Evolutionary conservation across 2,113 vertebrate genomes (phyloP).

Genomic region (Hylia prasina): DNA sequence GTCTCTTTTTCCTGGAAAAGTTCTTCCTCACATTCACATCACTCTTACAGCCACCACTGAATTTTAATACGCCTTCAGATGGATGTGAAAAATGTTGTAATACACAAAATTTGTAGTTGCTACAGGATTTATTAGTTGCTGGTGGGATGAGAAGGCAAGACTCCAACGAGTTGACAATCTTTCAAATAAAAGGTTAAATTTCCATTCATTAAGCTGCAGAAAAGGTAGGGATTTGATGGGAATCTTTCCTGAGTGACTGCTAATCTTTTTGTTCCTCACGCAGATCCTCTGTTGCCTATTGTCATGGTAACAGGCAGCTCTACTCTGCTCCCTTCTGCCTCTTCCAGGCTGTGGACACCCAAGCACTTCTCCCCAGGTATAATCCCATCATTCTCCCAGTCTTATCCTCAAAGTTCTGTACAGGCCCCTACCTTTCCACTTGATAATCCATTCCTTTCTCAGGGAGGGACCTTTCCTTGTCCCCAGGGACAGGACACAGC

Average conservation of each 20-base stretch:
- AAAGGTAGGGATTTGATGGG: not conserved
- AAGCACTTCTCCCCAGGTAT: not conserved
- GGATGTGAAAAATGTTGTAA: not conserved
- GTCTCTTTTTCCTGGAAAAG: not conserved
- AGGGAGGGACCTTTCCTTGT: not conserved
- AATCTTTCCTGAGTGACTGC: not conserved
- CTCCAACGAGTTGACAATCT: not conserved
- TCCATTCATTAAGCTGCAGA: not conserved
- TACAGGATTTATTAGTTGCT: not conserved
- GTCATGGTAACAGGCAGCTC: conserved; percentile 49
- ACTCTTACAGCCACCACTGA: not conserved
- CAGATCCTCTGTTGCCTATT: conserved; percentile 4
- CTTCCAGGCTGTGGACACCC: not conserved
- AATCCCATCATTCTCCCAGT: not conserved
- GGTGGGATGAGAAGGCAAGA: not conserved
- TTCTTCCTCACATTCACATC: not conserved
- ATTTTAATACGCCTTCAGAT: not conserved
- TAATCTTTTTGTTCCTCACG: not conserved
- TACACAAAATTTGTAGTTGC: not conserved
- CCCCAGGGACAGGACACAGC: not conserved
- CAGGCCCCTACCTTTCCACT: not conserved
- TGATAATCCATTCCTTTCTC: not conserved
- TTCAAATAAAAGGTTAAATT: not conserved
- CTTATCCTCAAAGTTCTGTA: not conserved
- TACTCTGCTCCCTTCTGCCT: not conserved